Conservation (phyloP, 2,113 vertebrate genomes). For the Perca flavescens region DNA sequence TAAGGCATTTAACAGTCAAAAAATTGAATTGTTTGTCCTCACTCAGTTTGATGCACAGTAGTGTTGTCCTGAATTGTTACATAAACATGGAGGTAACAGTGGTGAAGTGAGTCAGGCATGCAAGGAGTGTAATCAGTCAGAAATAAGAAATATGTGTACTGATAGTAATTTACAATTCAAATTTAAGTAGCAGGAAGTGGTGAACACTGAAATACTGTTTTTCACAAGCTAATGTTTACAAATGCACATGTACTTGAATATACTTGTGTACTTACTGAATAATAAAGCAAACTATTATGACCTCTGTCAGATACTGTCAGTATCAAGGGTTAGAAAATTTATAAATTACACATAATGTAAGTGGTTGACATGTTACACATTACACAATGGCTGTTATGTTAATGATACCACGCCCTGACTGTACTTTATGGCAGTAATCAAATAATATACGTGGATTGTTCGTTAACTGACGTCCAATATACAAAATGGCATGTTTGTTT, state of each 20-base stretch:
- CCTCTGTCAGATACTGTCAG: background rate
- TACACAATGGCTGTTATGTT: background rate
- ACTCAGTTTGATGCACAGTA: background rate
- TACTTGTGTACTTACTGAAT: background rate
- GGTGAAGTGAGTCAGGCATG: background rate
- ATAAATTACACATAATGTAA: background rate
- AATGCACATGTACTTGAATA: background rate
- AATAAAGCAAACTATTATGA: background rate
- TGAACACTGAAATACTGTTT: background rate
- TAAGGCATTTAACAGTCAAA: background rate
- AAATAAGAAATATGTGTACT: background rate
- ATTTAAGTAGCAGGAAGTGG: background rate
- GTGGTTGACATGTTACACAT: background rate
- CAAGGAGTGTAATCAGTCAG: background rate
- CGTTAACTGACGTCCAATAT: background rate
- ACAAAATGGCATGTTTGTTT: background rate
- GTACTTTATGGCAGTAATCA: constrained; percentile 5
- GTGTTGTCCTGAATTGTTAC: background rate
- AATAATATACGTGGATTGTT: background rate
- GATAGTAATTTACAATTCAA: background rate
- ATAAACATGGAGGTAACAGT: background rate
- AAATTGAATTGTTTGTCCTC: background rate
- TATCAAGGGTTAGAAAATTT: background rate
- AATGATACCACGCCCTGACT: background rate
- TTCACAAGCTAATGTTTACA: background rate